Evolutionary conservation across 2,888 invertebrate species (phyloP).

Genomic region (Pandemis heparana): DNA sequence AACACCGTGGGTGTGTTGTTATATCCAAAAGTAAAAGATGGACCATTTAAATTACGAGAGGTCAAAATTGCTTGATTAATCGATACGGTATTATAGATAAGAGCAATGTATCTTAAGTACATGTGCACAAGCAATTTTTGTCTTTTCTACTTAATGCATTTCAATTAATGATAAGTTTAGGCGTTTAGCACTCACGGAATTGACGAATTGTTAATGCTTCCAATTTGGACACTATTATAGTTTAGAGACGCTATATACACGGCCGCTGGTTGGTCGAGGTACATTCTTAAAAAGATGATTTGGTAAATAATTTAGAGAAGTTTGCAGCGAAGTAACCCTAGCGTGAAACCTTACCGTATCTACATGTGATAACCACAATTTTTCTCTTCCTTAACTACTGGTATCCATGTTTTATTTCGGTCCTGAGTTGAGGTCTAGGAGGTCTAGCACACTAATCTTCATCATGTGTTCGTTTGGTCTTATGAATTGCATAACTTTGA

Average conservation of each 20-base stretch:
- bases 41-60: conserved; percentile 72
- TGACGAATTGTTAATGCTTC: conserved; percentile 81
- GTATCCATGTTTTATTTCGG: too few species aligned
- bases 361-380: too few species aligned
- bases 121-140: conserved; percentile 62
- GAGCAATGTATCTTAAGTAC: conserved; percentile 44
- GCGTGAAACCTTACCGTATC: too few species aligned
- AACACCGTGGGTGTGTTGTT: conserved; percentile 70
- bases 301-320: background rate
- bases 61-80: conserved; percentile 59
- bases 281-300: background rate
- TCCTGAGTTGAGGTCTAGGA: too few species aligned
- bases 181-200: conserved; percentile 82
- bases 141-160: conserved; percentile 62
- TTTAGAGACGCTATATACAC: conserved; percentile 57
- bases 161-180: conserved; percentile 70
- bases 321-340: too few species aligned
- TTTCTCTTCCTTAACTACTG: too few species aligned
- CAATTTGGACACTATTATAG: conserved; percentile 61
- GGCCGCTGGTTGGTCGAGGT: background rate
- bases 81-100: conserved; percentile 48
- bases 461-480: too few species aligned
- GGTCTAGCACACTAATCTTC: too few species aligned
- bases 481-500: too few species aligned
- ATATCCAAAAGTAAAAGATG: conserved; percentile 83